These are phyloP conservation scores for Enteromius radiatus DNA, from an alignment of 2,797 vertebrate species.

Conservation along the genomic window DNA sequence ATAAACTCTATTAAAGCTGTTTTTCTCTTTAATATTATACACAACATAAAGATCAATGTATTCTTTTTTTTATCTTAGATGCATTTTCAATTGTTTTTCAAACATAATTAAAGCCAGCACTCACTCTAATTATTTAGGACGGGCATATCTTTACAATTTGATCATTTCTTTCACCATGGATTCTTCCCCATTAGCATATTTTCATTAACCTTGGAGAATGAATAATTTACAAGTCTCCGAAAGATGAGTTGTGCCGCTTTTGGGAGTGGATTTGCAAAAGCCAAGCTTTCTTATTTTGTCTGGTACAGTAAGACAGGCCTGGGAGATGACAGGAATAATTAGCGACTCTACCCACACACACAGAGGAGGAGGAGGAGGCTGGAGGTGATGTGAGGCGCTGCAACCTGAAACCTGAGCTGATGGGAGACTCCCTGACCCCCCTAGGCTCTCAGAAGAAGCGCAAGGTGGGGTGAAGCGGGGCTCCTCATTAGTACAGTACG, in stretches of 20 bases:
- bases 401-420: constrained; percentile 57
- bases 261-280: constrained; percentile 26
- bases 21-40: not conserved
- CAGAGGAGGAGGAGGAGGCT: constrained; percentile 35
- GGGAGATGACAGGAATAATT: constrained; percentile 57
- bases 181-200: constrained; percentile 78
- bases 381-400: constrained; percentile 47
- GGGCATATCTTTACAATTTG: constrained; percentile 74
- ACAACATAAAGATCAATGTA: not conserved
- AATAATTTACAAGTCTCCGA: constrained; percentile 76
- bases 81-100: constrained; percentile 39
- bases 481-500: constrained; percentile 59
- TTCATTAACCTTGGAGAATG: constrained; percentile 76
- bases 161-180: constrained; percentile 73
- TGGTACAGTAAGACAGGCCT: constrained; percentile 35
- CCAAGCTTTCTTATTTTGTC: constrained; percentile 33
- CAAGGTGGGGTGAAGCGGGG: constrained; percentile 35
- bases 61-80: constrained; percentile 29
- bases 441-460: constrained; percentile 44
- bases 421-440: constrained; percentile 51
- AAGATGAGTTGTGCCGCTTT: constrained; percentile 64
- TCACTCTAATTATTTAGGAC: constrained; percentile 78
- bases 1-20: not conserved
- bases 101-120: constrained; percentile 75
- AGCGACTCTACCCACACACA: constrained; percentile 46